Evolutionary conservation across 1,140 invertebrate genomes (phyloP).

Genomic region (Drosophila chauvacae): DNA sequence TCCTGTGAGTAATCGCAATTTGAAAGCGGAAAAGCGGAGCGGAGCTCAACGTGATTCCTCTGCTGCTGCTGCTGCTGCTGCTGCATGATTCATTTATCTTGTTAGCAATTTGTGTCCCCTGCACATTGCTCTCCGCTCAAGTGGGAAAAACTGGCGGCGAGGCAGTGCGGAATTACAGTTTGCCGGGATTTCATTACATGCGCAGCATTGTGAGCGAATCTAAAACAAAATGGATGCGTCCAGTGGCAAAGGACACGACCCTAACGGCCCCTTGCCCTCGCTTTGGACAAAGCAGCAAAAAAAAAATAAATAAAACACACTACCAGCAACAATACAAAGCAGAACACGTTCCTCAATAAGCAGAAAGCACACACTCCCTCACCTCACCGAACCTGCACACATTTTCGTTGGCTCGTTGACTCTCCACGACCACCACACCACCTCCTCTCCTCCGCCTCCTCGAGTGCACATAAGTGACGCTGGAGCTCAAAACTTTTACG

Average conservation of each 20-base stretch:
- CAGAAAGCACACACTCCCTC: constrained; percentile 39
- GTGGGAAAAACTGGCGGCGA: constrained; percentile 18
- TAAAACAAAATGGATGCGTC: constrained; percentile 61
- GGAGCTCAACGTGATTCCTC: constrained; percentile 42
- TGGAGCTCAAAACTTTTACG: constrained; percentile 73
- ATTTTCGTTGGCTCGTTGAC: constrained; percentile 70
- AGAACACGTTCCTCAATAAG: constrained; percentile 67
- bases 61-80: constrained; percentile 9
- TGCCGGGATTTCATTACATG: constrained; percentile 50
- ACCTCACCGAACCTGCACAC: constrained; percentile 31
- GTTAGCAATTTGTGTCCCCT: constrained; percentile 56
- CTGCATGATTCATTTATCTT: constrained; percentile 57
- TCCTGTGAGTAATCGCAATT: constrained; percentile 51
- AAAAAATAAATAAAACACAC: constrained; percentile 11
- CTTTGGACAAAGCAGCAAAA: background rate
- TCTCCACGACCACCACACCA: constrained; percentile 28
- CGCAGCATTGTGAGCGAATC: constrained; percentile 44
- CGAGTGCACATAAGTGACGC: constrained; percentile 69
- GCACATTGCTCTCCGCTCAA: constrained; percentile 33
- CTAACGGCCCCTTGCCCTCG: background rate
- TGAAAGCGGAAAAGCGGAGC: constrained; percentile 40
- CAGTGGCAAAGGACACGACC: constrained; percentile 33
- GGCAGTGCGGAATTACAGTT: constrained; percentile 49
- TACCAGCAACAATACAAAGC: constrained; percentile 33
- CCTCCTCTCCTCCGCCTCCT: background rate